Conservation (phyloP, 2,797 vertebrate species). For the Lagorchestes hirsutus region DNA sequence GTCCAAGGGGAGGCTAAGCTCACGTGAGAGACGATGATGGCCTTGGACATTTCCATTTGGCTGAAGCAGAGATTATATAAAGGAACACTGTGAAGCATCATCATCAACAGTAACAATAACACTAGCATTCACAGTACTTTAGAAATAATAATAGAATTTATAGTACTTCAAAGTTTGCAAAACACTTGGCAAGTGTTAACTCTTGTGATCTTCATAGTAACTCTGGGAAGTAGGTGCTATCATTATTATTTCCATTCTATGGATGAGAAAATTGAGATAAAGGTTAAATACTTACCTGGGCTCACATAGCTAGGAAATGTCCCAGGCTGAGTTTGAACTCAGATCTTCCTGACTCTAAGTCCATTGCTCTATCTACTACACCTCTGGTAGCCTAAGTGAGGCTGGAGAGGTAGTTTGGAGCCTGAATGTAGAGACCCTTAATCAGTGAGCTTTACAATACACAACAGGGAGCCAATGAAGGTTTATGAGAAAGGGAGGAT, state of each 20-base stretch:
- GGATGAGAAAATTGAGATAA: not conserved
- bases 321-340: not conserved
- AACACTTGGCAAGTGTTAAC: not conserved
- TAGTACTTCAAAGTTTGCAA: not conserved
- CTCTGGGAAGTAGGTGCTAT: not conserved
- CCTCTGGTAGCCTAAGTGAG: not conserved
- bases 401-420: not conserved
- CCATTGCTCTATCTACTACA: not conserved
- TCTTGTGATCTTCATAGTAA: not conserved
- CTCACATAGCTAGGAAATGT: not conserved
- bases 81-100: not conserved
- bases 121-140: not conserved
- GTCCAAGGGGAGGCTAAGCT: not conserved
- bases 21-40: not conserved
- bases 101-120: not conserved
- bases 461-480: not conserved
- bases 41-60: not conserved
- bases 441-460: not conserved
- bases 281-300: not conserved
- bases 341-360: not conserved
- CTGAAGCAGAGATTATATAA: not conserved
- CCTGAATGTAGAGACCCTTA: not conserved
- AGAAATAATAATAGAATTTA: not conserved
- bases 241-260: not conserved
- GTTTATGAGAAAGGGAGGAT: not conserved